Percentiles rank a stretch among this genome's conserved stretches.
phyloP scores from a whole-genome alignment of 1,140 invertebrate genomes.

The Colletes gigas region DNA sequence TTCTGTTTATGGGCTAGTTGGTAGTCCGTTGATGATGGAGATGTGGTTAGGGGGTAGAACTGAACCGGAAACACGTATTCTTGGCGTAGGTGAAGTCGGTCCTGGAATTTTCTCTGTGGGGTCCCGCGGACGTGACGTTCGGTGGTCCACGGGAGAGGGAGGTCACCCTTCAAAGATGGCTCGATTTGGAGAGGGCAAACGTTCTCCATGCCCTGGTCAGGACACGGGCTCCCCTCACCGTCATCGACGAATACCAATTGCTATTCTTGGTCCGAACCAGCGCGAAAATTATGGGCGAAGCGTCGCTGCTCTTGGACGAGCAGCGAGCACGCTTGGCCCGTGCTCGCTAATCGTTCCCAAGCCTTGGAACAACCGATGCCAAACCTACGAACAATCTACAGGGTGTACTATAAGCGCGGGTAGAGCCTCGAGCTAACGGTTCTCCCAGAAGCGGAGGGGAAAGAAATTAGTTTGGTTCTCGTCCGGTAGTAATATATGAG shows the following conservation, averaged over 20 bases:
- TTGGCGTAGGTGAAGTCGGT: conserved; percentile 85
- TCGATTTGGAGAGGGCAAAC: conserved; percentile 91
- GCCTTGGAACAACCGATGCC: neutral
- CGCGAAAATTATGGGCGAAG: conserved; percentile 89
- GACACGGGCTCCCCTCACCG: conserved; percentile 86
- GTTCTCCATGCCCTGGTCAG: conserved; percentile 89
- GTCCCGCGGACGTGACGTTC: conserved; percentile 88
- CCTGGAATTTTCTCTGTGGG: conserved; percentile 92
- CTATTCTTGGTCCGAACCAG: conserved; percentile 91
- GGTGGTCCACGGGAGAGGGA: conserved; percentile 86
- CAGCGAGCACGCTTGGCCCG: conserved; percentile 65
- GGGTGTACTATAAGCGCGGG: too few relatives aligned
- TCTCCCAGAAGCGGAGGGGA: too few relatives aligned
- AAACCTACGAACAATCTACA: conserved; percentile 8
- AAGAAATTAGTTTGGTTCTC: too few relatives aligned
- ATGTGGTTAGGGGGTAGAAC: too few relatives aligned
- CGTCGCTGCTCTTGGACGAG: conserved; percentile 85
- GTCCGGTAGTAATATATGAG: too few relatives aligned
- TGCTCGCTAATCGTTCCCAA: conserved; percentile 17
- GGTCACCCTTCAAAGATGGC: conserved; percentile 88
- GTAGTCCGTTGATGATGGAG: too few relatives aligned
- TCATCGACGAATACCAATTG: conserved; percentile 90
- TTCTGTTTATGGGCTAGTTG: too few relatives aligned
- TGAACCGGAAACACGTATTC: neutral
- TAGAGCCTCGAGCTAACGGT: too few relatives aligned